Evolutionary conservation across 2,888 invertebrate species (phyloP), one percentile per base, ranked within the genome.

Genomic region (Marronus borbonicus): DNA sequence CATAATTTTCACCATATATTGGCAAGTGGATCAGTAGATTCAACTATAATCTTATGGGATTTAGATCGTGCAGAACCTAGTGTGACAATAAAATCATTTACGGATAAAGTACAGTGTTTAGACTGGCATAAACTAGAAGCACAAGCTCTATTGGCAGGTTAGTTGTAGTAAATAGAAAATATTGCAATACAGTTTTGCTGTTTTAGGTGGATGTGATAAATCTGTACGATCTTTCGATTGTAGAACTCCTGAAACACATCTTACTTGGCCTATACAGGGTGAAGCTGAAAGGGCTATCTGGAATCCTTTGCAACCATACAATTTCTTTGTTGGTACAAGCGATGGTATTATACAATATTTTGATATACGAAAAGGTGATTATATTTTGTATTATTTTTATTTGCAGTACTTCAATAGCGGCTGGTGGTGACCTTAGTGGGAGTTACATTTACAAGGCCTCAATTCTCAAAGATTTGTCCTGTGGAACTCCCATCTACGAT

Each of bases 1-100:
- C 91, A 89, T 79, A 92, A 93, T 83, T 93, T 91, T 82, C 92
- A 91, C 44, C 97, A 98, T 86, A 93, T 98, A 49, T 86, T 99
- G 81, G 98, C 98, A 0, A 98, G 98, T 88, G 97, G 95, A 0
- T 98, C 98, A 0, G 98, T 96, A 0, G 99, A 99, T 89, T 91
- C 92, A 83, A 95, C 95, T 1, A 93, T 97, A 4, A 90, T 96
- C 28, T 87, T 99, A 0, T 99, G 99, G 99, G 98, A 99, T 89
- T 90, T 99, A 85, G 95, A 96, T 83, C 92, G 93, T 82, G 93
- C 94, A 10, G 90, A 90, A 79, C 94, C 96, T 0, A 95, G 94
- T 76, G 94, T 94, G 0, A 94, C 92, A 78, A 90, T 98, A 5
- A 90, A 89, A 76, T 92, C 92, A 49, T 97, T 96, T 85, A 88